Base-by-base conservation (phyloP, 1,140 invertebrate genomes). In the Colletes latitarsis region DNA sequence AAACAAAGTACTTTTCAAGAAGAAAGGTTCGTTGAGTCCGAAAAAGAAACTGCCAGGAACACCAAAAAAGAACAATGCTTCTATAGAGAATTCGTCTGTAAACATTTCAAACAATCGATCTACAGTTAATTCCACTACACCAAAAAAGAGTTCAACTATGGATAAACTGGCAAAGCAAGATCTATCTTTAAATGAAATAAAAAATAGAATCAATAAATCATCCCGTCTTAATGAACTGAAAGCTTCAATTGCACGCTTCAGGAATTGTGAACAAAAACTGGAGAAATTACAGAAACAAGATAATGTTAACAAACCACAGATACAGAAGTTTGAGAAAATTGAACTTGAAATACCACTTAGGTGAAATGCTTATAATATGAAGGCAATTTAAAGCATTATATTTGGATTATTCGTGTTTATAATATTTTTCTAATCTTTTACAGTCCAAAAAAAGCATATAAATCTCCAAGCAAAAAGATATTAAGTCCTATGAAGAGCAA, bases 261-360 rank as follows among this genome's bases (percentile, higher is more conserved):
- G 92, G 21, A 91, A 93, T 39, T 92, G 90, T 14, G 94, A 95
- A 71, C 91, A 94, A 60, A 94, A 94, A 82, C 90, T 94, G 64
- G 94, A 92, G 84, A 92, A 94, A 82, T 87, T 93, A 70, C 91
- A 93, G 21, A 83, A 81, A 66, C 90, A 87, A 79, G 92, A 86
- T 70, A 89, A 86, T 2, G 17, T 49, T 8, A 88, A 93, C 71
- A 91, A 88, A 83, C 88, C 94, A 17, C 94, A 95, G 75, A 93
- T 96, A 0, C 95, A 96, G 88, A 95, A 95, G 87, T 97, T 97
- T 86, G 94, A 96, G 74, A 94, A 94, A 30, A 96, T 97, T 89
- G 94, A 97, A 90, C 90, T 97, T 85, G 96, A 96, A 93, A 94
- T 97, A 85, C 94, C 96, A 67, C 90, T 94, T 72, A 97, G 96